A percentile compares a stretch with the other conserved stretches of the same genome.
Conservation (phyloP, 2,888 invertebrate species). For the Emmelina monodactyla region DNA sequence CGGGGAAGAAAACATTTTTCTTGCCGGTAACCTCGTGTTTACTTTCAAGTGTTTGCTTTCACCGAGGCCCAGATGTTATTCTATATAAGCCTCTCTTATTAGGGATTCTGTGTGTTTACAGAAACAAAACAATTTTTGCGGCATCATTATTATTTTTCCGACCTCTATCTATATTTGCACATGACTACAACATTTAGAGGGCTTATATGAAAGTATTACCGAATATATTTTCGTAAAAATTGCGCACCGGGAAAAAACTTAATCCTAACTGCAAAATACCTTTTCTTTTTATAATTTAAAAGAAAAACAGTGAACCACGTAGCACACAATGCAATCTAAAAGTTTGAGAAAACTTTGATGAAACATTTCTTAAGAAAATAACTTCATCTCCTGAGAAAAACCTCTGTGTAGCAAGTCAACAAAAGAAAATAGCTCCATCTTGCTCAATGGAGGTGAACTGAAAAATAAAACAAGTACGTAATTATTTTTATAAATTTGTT, state of each 20-base stretch:
- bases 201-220: not conserved
- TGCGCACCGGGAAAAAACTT: too few species aligned
- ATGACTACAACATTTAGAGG: not conserved
- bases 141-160: slow-evolving; percentile 40
- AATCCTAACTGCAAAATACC: too few species aligned
- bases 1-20: slow-evolving; percentile 57
- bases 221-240: not conserved
- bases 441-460: too few species aligned
- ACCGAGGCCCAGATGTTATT: slow-evolving; percentile 58
- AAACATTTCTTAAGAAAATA: slow-evolving; percentile 1
- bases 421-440: slow-evolving; percentile 1
- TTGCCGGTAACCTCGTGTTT: slow-evolving; percentile 49
- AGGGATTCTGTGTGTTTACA: slow-evolving; percentile 52
- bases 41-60: slow-evolving; percentile 55
- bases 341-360: slow-evolving; percentile 1
- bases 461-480: too few species aligned
- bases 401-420: not conserved
- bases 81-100: slow-evolving; percentile 60
- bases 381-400: slow-evolving; percentile 1
- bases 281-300: too few species aligned
- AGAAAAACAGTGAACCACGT: not conserved
- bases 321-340: slow-evolving; percentile 1
- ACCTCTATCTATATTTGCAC: not conserved
- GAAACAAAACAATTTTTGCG: slow-evolving; percentile 40
- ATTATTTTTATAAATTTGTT: too few species aligned